Base-by-base conservation (phyloP, 92 coral and sea anemone genomes). In the Siderastrea siderea region DNA sequence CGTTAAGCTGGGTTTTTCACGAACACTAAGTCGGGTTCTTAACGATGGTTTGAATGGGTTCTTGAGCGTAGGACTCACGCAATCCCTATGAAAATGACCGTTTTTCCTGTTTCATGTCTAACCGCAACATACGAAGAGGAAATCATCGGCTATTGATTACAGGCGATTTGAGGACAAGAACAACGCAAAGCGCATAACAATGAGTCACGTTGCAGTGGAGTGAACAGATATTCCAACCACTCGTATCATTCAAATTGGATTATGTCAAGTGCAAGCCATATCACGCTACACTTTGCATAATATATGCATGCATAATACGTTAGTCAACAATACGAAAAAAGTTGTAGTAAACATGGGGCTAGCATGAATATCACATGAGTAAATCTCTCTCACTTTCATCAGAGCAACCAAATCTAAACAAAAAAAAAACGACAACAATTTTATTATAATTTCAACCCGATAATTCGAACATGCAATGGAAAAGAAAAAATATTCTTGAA, bases 261-360 rank as follows among this genome's bases (percentile, higher is more conserved):
- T 58, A 70, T 60, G 55, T 57, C 52, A 60, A 57, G 12, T 44
- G 5, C 4, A 14, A 43, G 13, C n/a, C 17, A 67, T 17, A 57
- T 82, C 78, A 55, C 57, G 86, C 86, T 58, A 70, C 26, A 47
- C 57, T 82, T 55, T 38, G 50, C 46, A 81, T 81, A 52, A 80
- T 55, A 14, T 52, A 1, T 66, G 49, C 51, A 45, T 5, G 3
- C 7, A 5, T 38, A 43, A 13, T 3, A 3, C 4, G n/a, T 50
- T 12, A 65, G 70, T 47, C 45, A 65, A 65, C 38, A 65, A 7
- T 7, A 65, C 6, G 38, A 26, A 26, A 26, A 26, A 26, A 26
- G 61, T 55, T 55, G 12, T 5, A 6, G 61, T 7, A 55, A 6
- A 55, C 8, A 55, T 2, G 61, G 61, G 38, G 38, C 38, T 26